Evolutionary conservation across 2,797 vertebrate genomes (phyloP), one percentile per base, ranked within the genome.

Genomic region (Coregonus sp.): DNA sequence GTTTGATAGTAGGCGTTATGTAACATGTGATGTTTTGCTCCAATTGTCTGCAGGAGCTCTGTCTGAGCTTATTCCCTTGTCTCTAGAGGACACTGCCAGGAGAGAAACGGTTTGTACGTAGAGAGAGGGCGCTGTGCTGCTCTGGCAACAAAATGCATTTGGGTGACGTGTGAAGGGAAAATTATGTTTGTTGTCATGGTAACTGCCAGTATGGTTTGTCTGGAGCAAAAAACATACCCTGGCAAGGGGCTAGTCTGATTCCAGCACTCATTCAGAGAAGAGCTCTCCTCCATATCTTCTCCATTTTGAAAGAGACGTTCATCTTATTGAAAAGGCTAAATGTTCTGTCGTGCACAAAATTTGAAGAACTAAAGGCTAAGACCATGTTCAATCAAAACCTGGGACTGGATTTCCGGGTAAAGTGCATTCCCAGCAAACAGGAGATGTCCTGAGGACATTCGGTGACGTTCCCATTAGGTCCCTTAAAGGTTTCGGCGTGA

Each of bases 111-210:
- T 84, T 72, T 72, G 82, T 82, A 80, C 79, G 71, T 72, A 77
- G 75, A 78, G 82, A 78, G 82, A 54, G 77, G 76, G 73, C 47
- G 76, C 78, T 75, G 66, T 79, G 76, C 70, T 75, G 82, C 73
- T 83, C 87, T 86, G 81, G 71, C 75, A 75, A 74, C 77, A 81
- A 86, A 84, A 87, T 79, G 73, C 79, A 75, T 79, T 86, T 78
- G 81, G 73, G 85, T 83, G 82, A 85, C 80, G 83, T 87, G 83
- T 85, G 81, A 84, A 82, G 78, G 79, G 82, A 86, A 87, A 90
- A 82, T 86, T 86, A 80, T 87, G 84, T 88, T 86, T 88, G 89
- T 90, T 88, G 89, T 88, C 87, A 90, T 90, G 87, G 89, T 80
- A 88, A 89, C 83, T 86, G 81, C 81, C 75, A 74, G 85, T 85